A percentile compares a stretch with the other conserved stretches of the same genome.
Evolutionary conservation across 2,113 vertebrate genomes (phyloP).

Genomic region (Alosa alosa): DNA sequence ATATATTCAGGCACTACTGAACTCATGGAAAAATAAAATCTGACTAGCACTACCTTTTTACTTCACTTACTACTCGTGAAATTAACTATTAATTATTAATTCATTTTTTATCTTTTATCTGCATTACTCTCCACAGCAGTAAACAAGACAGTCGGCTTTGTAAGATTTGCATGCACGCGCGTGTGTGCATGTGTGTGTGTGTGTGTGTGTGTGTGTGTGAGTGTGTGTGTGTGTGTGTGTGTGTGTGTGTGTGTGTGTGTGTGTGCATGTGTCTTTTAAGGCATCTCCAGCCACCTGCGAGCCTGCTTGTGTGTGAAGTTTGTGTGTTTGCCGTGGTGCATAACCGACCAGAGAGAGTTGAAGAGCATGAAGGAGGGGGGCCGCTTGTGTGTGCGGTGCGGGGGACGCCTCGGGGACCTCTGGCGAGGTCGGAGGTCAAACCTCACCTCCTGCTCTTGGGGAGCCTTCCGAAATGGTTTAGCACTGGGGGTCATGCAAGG

Average conservation of each 20-base stretch:
- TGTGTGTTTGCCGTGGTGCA: slow-evolving; percentile 80
- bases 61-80: neutral
- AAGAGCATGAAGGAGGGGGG: slow-evolving; percentile 82
- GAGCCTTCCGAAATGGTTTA: neutral
- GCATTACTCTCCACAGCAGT: neutral
- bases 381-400: slow-evolving; percentile 28
- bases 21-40: neutral
- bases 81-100: neutral
- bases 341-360: slow-evolving; percentile 85
- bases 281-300: slow-evolving; percentile 80
- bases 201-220: no score
- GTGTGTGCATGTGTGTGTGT: neutral
- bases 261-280: neutral
- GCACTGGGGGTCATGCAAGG: neutral
- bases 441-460: neutral
- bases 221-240: neutral
- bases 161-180: neutral
- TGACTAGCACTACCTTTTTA: neutral
- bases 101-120: neutral
- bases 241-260: neutral
- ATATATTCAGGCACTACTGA: neutral
- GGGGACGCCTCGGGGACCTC: slow-evolving; percentile 52
- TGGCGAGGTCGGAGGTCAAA: slow-evolving; percentile 39
- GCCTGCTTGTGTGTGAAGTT: slow-evolving; percentile 82
- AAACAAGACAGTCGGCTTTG: neutral